Conservation (phyloP, 2,888 invertebrate species). For the Callyntrura sp. region DNA sequence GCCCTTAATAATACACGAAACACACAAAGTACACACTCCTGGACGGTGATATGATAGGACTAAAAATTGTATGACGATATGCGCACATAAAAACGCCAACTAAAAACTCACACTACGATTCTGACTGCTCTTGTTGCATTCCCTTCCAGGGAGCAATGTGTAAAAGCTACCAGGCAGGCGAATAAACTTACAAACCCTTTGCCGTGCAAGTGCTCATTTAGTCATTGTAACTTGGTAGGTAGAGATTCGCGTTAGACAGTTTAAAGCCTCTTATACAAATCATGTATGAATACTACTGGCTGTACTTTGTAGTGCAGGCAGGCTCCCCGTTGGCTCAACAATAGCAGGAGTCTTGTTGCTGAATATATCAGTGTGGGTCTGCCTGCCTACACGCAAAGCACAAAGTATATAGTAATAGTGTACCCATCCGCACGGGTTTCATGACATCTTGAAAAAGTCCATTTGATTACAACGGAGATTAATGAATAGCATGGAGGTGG, state of each 20-base stretch:
- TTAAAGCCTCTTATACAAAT: conserved; percentile 33
- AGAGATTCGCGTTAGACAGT: conserved; percentile 1
- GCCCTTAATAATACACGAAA: conserved; percentile 35
- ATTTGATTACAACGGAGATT: conserved; percentile 69
- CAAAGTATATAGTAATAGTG: conserved; percentile 15
- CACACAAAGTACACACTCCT: not conserved
- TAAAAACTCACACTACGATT: not conserved
- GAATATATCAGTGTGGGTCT: conserved; percentile 2
- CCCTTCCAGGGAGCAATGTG: not conserved
- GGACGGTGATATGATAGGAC: not conserved
- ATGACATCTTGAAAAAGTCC: conserved; percentile 55
- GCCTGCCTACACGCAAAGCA: not conserved
- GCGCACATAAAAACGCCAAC: conserved; percentile 5
- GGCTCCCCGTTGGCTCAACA: not conserved
- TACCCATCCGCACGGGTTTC: conserved; percentile 25
- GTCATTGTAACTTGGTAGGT: not conserved
- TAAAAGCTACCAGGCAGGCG: not conserved
- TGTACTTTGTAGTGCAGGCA: not conserved
- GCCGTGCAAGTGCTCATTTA: conserved; percentile 20
- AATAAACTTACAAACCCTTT: conserved; percentile 1
- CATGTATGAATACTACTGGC: not conserved
- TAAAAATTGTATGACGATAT: conserved; percentile 8
- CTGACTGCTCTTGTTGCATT: not conserved
- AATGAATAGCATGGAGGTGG: conserved; percentile 61
- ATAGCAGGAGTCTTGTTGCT: too few species aligned